Percentiles rank a stretch among this genome's conserved stretches.
Evolutionary conservation across 2,888 invertebrate genomes (phyloP).

Genomic region (Amphipoea oculea): DNA sequence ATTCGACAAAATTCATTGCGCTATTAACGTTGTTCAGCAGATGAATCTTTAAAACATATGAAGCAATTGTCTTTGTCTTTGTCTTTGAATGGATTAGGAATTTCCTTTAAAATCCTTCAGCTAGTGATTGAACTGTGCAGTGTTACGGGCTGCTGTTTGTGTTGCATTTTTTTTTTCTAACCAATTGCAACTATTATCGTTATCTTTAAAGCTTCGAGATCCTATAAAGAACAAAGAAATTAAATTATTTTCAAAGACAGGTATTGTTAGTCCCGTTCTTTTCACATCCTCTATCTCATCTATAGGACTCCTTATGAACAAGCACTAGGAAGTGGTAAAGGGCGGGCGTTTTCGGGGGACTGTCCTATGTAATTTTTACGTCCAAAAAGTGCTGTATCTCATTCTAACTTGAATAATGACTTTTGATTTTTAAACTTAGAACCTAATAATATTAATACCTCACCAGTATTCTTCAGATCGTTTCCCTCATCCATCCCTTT

Average conservation of each 20-base stretch:
- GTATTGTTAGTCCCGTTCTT: no score
- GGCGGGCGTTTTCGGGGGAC: not conserved
- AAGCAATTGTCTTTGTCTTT: no score
- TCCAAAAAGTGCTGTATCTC: not conserved
- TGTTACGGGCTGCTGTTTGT: not conserved
- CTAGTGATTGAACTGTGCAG: not conserved
- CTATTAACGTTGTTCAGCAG: not conserved
- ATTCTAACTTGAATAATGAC: not conserved
- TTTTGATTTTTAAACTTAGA: not conserved
- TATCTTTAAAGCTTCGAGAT: no score
- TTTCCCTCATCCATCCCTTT: not conserved
- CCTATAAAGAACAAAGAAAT: no score
- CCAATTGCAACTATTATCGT: not conserved
- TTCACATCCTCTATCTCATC: no score
- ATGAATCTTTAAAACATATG: not conserved
- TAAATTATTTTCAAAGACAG: no score
- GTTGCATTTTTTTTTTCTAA: not conserved
- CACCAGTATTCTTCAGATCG: not conserved
- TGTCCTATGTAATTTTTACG: not conserved
- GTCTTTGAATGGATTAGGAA: not conserved
- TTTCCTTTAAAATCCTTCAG: not conserved
- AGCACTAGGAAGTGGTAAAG: no score
- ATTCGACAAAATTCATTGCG: not conserved
- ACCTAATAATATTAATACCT: not conserved
- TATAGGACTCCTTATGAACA: no score